These are phyloP conservation scores for Microplitis deprimator DNA, from an alignment of 2,888 invertebrate genomes.

Conservation along the genomic window DNA sequence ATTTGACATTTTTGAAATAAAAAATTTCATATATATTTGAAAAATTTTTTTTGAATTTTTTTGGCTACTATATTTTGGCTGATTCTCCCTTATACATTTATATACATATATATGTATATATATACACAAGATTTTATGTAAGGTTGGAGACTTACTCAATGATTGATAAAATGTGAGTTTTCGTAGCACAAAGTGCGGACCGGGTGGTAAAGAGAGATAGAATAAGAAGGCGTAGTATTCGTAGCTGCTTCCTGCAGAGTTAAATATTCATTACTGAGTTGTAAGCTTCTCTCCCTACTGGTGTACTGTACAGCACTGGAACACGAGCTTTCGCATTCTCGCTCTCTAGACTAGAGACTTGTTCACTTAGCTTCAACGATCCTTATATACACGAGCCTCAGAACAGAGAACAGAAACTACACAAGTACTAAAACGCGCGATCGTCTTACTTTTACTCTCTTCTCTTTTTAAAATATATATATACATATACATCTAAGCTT, in stretches of 20 bases:
- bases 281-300: constrained; percentile 21
- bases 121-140: no score
- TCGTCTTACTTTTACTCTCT: constrained; percentile 14
- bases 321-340: constrained; percentile 16
- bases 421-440: neutral
- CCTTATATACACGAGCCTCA: neutral
- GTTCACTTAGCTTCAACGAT: neutral
- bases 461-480: constrained; percentile 1
- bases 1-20: no score
- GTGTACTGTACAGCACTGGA: constrained; percentile 19
- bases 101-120: no score
- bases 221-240: neutral
- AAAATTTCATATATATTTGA: no score
- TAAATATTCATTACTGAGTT: constrained; percentile 59
- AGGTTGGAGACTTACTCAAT: neutral
- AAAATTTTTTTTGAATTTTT: no score
- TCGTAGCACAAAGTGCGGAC: neutral
- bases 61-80: no score
- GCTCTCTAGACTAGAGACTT: constrained; percentile 14
- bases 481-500: constrained; percentile 1
- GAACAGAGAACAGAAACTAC: constrained; percentile 1
- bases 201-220: neutral
- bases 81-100: no score
- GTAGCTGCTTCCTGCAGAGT: constrained; percentile 45
- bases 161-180: neutral